Conservation (phyloP, 2,797 vertebrate species). For the Gymnoscopelus microlampas region DNA sequence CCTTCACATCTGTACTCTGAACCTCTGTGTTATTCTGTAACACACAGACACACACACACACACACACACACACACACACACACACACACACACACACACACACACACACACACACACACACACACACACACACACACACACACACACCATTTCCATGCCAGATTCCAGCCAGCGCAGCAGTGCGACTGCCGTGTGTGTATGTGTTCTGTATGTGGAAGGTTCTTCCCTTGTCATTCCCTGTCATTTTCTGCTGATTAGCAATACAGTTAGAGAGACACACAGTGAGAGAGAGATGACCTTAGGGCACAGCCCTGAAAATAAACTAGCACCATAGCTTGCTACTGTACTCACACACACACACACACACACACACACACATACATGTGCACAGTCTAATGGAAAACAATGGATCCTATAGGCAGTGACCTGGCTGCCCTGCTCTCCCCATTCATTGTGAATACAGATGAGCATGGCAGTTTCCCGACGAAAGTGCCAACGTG, state of each 20-base stretch:
- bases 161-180: slow-evolving; percentile 48
- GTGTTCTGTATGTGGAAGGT: slow-evolving; percentile 70
- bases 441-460: slow-evolving; percentile 67
- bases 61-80: slow-evolving; percentile 11
- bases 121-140: slow-evolving; percentile 13
- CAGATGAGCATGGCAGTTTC: slow-evolving; percentile 62
- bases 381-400: slow-evolving; percentile 45
- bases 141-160: slow-evolving; percentile 22
- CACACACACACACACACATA: slow-evolving; percentile 36
- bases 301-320: slow-evolving; percentile 73
- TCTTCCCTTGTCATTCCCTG: slow-evolving; percentile 52
- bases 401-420: slow-evolving; percentile 72
- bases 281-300: slow-evolving; percentile 55
- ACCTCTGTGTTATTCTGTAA: slow-evolving; percentile 47
- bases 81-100: slow-evolving; percentile 1
- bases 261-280: slow-evolving; percentile 35
- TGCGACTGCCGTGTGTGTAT: slow-evolving; percentile 27
- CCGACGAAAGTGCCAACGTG: slow-evolving; percentile 28
- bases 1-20: slow-evolving; percentile 22
- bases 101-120: slow-evolving; percentile 14
- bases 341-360: slow-evolving; percentile 41
- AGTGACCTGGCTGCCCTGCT: slow-evolving; percentile 49
- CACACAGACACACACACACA: slow-evolving; percentile 1
- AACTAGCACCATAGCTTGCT: slow-evolving; percentile 53
- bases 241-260: slow-evolving; percentile 78